Evolutionary conservation across 2,888 invertebrate species (phyloP), one percentile per base, ranked within the genome.

Genomic region (Folsomia manolachei): DNA sequence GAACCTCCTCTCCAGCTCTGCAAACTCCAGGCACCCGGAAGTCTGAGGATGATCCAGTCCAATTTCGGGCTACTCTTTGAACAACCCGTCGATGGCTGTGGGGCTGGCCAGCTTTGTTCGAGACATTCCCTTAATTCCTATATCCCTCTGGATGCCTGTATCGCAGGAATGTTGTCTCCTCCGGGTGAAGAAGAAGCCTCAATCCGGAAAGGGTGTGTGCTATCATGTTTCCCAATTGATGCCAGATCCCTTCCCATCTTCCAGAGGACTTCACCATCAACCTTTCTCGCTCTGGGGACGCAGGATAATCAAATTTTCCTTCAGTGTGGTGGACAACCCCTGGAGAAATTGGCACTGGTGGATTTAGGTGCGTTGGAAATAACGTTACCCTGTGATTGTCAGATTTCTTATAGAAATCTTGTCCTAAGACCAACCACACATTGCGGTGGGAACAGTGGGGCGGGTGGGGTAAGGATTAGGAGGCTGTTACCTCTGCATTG

Each of bases 401-500:
- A 73, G 24, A 63, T 77, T 51, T 66, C 74, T 19, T 77, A 77
- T 25, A 64, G 75, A 24, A 73, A 71, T 64, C 73, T 74, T 24
- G 77, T 75, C 14, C 75, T 75, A 24, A 23, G 71, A 53, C 77
- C 77, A 0, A 67, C 62, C 19, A 56, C 68, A 14, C 71, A 72
- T 18, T 77, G 77, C 25, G 14, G 39, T 14, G 14, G 39, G 39
- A 14, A 75, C 25, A 39, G 39, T 14, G 14, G 39, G 39, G 39
- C 4, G 14, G 27, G 64, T 19, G 18, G 51, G 11, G 70, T 71
- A 1, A 69, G 9, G 1, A 69, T 77, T 1, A 64, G 67, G 26
- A 74, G 74, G 18, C 68, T 77, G 25, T 53, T 77, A 24, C 77
- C 77, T 11, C 74, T 72, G 25, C 77, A 77, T 25, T 77, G 77